Evolutionary conservation across 2,797 vertebrate genomes (phyloP).

Genomic region (Urophycis tenuis): DNA sequence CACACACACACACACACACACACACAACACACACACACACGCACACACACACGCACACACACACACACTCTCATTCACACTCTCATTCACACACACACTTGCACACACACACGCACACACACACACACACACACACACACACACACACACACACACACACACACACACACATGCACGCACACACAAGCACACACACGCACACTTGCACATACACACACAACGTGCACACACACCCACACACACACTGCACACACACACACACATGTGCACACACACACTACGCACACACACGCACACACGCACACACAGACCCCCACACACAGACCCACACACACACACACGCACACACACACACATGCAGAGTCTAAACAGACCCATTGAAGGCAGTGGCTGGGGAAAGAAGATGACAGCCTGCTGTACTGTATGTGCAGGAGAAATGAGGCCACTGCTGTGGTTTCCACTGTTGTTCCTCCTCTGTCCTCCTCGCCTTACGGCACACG

Average conservation of each 20-base stretch:
- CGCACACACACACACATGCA: constrained; percentile 3
- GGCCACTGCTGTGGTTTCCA: constrained; percentile 39
- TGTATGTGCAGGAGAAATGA: constrained; percentile 25
- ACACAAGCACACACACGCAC: not conserved
- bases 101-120: constrained; percentile 3
- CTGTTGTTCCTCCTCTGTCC: constrained; percentile 31
- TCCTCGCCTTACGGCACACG: constrained; percentile 44
- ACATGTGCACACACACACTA: not conserved
- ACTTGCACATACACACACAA: not conserved
- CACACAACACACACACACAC: constrained; percentile 3
- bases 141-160: not conserved
- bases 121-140: constrained; percentile 6
- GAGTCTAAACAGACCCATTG: constrained; percentile 27
- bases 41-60: not conserved
- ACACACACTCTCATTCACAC: not conserved
- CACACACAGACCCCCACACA: not conserved
- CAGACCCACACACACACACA: not conserved
- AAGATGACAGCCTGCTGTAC: constrained; percentile 27
- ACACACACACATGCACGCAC: constrained; percentile 16
- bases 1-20: not conserved
- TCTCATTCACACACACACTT: not conserved
- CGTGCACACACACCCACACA: not conserved
- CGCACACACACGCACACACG: not conserved
- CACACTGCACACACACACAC: constrained; percentile 5
- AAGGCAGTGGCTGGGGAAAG: constrained; percentile 15